These are phyloP conservation scores for Artemisiospiza belli DNA, from an alignment of 2,113 vertebrate species.

Conservation along the genomic window DNA sequence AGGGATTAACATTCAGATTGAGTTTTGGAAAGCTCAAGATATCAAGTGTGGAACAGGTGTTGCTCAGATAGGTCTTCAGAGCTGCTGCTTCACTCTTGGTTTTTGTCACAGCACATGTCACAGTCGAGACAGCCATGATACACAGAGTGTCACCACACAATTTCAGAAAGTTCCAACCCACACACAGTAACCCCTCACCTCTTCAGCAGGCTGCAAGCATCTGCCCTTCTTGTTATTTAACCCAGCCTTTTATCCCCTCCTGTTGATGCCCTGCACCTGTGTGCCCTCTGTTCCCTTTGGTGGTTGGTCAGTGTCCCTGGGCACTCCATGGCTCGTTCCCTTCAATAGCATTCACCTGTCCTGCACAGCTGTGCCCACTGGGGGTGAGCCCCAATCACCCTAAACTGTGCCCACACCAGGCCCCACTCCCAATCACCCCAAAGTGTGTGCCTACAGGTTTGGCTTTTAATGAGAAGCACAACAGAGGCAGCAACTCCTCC, in stretches of 20 bases:
- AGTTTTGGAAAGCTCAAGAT: neutral
- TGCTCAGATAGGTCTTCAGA: neutral
- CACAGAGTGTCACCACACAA: neutral
- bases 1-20: neutral
- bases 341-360: too few species aligned
- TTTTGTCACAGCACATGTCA: neutral
- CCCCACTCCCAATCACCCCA: too few species aligned
- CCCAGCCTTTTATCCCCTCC: neutral
- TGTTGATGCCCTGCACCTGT: neutral
- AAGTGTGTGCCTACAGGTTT: neutral
- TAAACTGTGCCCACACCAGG: too few species aligned
- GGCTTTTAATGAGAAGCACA: neutral
- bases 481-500: neutral
- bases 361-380: too few species aligned
- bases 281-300: neutral
- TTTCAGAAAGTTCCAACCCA: neutral
- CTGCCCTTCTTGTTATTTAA: accelerated
- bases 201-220: neutral
- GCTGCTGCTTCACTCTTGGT: too few species aligned
- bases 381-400: neutral
- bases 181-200: accelerated
- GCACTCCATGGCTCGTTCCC: neutral
- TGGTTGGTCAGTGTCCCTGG: neutral
- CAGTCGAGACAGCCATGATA: neutral
- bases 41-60: neutral